A percentile compares a stretch with the other conserved stretches of the same genome.
phyloP scores from a whole-genome alignment of 2,888 invertebrate genomes.

The Auanema sp. region DNA sequence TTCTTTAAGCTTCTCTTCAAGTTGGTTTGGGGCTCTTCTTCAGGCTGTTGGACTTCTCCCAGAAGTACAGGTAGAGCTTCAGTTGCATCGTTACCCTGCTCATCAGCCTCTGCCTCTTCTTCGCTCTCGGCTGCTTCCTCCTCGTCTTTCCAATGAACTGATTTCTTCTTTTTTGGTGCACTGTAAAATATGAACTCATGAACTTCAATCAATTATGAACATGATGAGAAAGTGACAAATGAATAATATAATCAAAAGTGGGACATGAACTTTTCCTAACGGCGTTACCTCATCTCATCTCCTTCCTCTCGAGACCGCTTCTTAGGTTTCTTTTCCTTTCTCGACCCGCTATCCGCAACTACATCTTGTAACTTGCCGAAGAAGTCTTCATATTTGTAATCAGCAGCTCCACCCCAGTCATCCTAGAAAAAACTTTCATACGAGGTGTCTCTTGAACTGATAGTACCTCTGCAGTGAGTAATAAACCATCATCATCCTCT shows the following conservation, averaged over 20 bases:
- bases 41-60: conserved; percentile 23
- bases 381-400: conserved; percentile 47
- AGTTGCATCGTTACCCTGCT: not conserved
- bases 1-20: conserved; percentile 19
- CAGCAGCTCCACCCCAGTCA: conserved; percentile 31
- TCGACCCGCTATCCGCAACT: conserved; percentile 7
- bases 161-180: conserved; percentile 24
- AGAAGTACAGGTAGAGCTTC: conserved; percentile 26
- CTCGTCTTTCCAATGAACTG: conserved; percentile 27
- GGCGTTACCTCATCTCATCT: conserved; percentile 1
- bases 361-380: conserved; percentile 36
- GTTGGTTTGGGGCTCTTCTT: conserved; percentile 14
- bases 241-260: not conserved
- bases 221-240: conserved; percentile 1
- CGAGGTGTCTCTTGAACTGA: not conserved
- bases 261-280: not conserved
- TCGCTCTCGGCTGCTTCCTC: conserved; percentile 24
- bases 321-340: conserved; percentile 7
- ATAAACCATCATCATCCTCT: conserved; percentile 26
- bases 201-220: not conserved
- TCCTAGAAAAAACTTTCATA: conserved; percentile 21
- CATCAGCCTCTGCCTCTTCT: conserved; percentile 28
- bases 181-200: conserved; percentile 5
- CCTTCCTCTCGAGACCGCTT: conserved; percentile 26
- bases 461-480: not conserved